Percentiles rank a stretch among this genome's conserved stretches.
Conservation (phyloP, 2,888 invertebrate species). For the Noctua fimbriata region DNA sequence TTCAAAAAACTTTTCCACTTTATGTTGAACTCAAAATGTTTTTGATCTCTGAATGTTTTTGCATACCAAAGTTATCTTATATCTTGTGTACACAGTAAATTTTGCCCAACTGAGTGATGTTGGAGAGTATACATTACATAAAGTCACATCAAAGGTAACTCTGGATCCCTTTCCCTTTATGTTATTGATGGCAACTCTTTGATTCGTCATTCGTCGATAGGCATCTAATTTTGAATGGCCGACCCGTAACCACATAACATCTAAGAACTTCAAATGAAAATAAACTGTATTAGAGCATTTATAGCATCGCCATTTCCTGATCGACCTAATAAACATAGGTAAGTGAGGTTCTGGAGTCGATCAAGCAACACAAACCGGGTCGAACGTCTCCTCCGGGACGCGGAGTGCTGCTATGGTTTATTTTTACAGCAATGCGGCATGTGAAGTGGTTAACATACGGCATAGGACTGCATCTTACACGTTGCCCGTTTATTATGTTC, state of each 20-base stretch:
- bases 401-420: conserved; percentile 75
- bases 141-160: conserved; percentile 59
- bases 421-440: conserved; percentile 84
- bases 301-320: conserved; percentile 83
- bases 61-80: conserved; percentile 17
- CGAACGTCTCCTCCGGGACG: conserved; percentile 69
- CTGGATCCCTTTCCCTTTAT: conserved; percentile 35
- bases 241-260: conserved; percentile 61
- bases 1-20: conserved; percentile 13
- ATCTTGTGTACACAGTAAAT: conserved; percentile 8
- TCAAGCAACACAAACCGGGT: conserved; percentile 81
- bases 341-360: conserved; percentile 83
- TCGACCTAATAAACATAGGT: conserved; percentile 83
- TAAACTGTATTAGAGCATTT: conserved; percentile 78
- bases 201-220: conserved; percentile 68
- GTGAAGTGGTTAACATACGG: conserved; percentile 67
- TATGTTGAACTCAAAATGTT: conserved; percentile 6
- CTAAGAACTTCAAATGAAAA: conserved; percentile 75
- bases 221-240: conserved; percentile 65
- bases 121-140: conserved; percentile 24
- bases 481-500: conserved; percentile 25
- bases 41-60: conserved; percentile 6
- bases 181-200: conserved; percentile 62
- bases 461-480: conserved; percentile 32
- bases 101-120: conserved; percentile 3